phyloP scores from a whole-genome alignment of 2,888 invertebrate genomes.

The Polydrusus cervinus region DNA sequence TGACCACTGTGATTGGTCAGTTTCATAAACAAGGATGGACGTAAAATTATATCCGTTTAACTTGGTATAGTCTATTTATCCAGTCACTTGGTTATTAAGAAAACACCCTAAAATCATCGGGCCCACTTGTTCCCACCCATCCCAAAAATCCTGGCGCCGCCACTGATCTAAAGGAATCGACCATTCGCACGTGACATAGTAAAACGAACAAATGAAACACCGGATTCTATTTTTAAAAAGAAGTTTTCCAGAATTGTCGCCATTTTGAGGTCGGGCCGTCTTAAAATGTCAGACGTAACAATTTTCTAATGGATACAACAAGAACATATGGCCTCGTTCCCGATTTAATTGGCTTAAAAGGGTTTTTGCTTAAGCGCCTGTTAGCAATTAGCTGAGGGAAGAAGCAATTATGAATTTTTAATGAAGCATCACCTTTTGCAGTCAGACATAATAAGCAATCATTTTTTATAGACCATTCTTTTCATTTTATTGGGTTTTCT shows the following conservation, averaged over 20 bases:
- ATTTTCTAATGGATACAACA: not conserved
- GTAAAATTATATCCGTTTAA: too few species aligned
- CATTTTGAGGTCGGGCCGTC: not conserved
- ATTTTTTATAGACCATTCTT: not conserved
- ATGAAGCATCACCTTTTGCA: not conserved
- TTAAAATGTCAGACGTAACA: not conserved
- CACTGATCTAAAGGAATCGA: not conserved
- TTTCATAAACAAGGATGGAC: too few species aligned
- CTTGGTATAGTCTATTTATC: too few species aligned
- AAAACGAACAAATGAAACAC: constrained; percentile 9
- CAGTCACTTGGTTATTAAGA: too few species aligned
- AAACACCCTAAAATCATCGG: too few species aligned
- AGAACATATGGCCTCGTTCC: not conserved
- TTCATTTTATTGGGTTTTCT: not conserved
- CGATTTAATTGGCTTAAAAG: constrained; percentile 7
- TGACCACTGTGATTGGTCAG: too few species aligned
- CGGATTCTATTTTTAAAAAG: not conserved
- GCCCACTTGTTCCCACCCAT: too few species aligned
- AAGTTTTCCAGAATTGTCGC: constrained; percentile 3
- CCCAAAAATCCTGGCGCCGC: too few species aligned
- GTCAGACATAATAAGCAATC: not conserved
- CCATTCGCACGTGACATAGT: not conserved
- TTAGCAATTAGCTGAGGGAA: not conserved
- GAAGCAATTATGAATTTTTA: constrained; percentile 7
- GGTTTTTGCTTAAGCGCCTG: constrained; percentile 4